These are phyloP conservation scores for Sarcophaga peregrina DNA, from an alignment of 1,140 invertebrate genomes.

Conservation along the genomic window DNA sequence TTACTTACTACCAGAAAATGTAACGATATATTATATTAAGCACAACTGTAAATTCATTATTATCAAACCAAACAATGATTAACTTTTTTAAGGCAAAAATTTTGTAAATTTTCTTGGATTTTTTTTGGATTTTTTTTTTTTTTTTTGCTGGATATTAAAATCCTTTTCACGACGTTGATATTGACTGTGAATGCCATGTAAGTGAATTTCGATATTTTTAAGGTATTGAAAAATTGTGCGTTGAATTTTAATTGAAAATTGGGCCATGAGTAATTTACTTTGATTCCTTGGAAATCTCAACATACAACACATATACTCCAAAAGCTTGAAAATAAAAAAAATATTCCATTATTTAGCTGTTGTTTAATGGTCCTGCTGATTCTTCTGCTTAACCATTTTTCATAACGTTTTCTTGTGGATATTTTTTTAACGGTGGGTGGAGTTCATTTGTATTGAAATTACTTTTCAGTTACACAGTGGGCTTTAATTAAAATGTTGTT, in stretches of 20 bases:
- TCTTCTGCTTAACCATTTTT: neutral
- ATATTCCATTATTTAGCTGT: neutral
- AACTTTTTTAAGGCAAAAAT: neutral
- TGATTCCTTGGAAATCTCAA: conserved; percentile 30
- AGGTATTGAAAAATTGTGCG: conserved; percentile 47
- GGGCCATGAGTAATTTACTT: conserved; percentile 44
- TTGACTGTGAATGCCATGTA: neutral
- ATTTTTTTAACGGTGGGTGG: conserved; percentile 39
- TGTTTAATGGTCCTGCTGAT: conserved; percentile 26
- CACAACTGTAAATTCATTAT: conserved; percentile 32
- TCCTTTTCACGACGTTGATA: neutral
- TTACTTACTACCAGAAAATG: neutral
- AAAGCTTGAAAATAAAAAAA: neutral
- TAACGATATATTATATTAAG: neutral
- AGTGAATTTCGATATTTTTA: conserved; percentile 25
- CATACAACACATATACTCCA: neutral
- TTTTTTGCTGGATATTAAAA: neutral
- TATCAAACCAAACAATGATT: conserved; percentile 37
- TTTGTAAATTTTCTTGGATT: neutral
- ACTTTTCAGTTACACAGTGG: conserved; percentile 40
- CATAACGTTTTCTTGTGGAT: neutral
- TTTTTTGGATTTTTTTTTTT: neutral
- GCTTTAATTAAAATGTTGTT: conserved; percentile 41
- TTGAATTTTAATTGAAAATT: conserved; percentile 50
- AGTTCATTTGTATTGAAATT: conserved; percentile 44